Base-by-base conservation (phyloP, 2,797 vertebrate species). In the Lacerta viridis region DNA sequence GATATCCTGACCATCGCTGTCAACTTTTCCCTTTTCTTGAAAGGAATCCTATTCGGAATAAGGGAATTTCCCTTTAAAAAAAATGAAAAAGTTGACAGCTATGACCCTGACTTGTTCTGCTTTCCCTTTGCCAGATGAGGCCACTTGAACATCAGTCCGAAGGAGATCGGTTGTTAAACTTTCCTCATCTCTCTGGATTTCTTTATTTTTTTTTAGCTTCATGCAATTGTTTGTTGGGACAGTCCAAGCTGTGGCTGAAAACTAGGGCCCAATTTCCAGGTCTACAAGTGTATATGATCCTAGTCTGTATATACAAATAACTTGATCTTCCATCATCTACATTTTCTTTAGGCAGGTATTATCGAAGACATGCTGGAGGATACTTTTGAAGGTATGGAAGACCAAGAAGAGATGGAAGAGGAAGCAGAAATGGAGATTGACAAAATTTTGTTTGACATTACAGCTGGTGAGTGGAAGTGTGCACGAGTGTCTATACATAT, bases 361-460 rank as follows among this genome's bases (percentile, higher is more conserved):
- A 99, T 99, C 96, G 99, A 99, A 93, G 99, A 99, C 87, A 99
- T 99, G 98, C 90, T 99, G 88, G 99, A 99, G 91, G 99, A 99
- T 88, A 99, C 98, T 0, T 98, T 99, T 95, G 99, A 99, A 95
- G 96, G 98, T 93, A 98, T 99, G 98, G 99, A 99, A 9, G 99
- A 99, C 91, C 98, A 98, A 93, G 99, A 99, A 64, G 99, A 99
- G 79, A 99, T 99, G 99, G 99, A 99, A 91, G 99, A 99, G 94
- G 98, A 94, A 91, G 99, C 98, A 0, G 98, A 99, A 95, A 98
- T 97, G 71, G 99, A 99, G 94, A 98, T 99, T 1, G 99, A 99
- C 92, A 99, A 97, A 96, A 99, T 99, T 94, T 98, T 99, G 43
- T 99, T 98, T 96, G 99, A 99, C 85, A 98, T 99, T 88, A 99